Conservation (phyloP, 1,140 invertebrate genomes). For the Aradophagus sp. region DNA sequence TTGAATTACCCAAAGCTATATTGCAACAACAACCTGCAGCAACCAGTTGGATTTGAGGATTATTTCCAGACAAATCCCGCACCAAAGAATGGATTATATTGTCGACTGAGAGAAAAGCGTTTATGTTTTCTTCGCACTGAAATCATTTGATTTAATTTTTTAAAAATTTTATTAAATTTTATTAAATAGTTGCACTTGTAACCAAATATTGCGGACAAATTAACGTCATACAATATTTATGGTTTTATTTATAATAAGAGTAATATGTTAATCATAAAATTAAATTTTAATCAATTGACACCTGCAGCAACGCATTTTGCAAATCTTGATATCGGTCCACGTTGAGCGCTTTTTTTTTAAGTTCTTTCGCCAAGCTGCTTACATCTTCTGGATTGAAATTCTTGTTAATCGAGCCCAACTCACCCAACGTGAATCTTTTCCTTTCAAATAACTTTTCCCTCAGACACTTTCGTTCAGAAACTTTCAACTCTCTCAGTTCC, state of each 20-base stretch:
- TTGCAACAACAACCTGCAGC: conserved; percentile 72
- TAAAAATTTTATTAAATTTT: no score
- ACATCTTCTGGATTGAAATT: conserved; percentile 54
- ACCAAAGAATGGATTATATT: conserved; percentile 62
- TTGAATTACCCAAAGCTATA: conserved; percentile 68
- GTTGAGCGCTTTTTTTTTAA: conserved; percentile 62
- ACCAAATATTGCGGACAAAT: no score
- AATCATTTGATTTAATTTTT: conserved; percentile 10
- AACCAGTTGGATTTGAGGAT: conserved; percentile 62
- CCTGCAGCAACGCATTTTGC: conserved; percentile 68
- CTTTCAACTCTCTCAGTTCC: conserved; percentile 42
- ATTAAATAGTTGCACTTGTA: no score
- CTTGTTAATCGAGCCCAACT: conserved; percentile 14
- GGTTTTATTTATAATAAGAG: no score
- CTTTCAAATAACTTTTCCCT: conserved; percentile 20
- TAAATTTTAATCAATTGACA: no score
- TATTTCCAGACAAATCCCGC: conserved; percentile 66
- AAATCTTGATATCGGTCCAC: conserved; percentile 62
- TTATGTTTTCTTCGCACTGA: conserved; percentile 67
- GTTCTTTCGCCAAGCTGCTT: conserved; percentile 37
- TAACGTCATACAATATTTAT: no score
- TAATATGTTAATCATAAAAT: no score
- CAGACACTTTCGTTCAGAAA: conserved; percentile 46
- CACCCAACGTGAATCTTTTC: conserved; percentile 58
- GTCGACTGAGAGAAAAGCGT: conserved; percentile 65